phyloP scores from a whole-genome alignment of 2,113 vertebrate genomes.

The Chauna torquata region DNA sequence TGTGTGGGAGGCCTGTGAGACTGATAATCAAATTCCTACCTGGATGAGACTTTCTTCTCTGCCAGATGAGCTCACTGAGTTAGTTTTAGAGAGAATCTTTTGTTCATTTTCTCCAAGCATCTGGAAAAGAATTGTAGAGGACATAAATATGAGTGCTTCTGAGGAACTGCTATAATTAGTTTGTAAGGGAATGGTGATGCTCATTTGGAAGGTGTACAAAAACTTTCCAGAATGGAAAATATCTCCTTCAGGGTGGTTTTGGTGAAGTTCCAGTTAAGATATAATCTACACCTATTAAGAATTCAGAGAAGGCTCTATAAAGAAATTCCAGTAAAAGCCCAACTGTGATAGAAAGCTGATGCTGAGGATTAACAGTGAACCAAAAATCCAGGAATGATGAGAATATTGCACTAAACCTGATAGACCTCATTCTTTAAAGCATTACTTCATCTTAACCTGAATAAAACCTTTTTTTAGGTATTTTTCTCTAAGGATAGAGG shows the following conservation, averaged over 20 bases:
- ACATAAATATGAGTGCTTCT: accelerated
- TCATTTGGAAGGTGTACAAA: not conserved
- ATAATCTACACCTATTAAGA: not conserved
- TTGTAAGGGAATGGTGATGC: not conserved
- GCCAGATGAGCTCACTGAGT: not conserved
- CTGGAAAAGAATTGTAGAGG: not conserved
- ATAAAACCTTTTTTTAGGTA: not conserved
- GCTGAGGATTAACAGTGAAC: not conserved
- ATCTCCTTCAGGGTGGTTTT: not conserved
- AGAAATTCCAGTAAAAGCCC: not conserved
- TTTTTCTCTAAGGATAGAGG: not conserved
- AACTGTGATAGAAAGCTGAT: not conserved
- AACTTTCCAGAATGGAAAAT: not conserved
- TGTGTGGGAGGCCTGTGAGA: not conserved
- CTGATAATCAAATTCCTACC: not conserved
- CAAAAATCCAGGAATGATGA: not conserved
- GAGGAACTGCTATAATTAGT: not conserved
- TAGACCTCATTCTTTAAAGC: not conserved
- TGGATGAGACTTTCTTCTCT: not conserved
- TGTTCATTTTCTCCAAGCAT: not conserved
- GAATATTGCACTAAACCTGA: not conserved
- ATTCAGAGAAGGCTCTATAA: not conserved
- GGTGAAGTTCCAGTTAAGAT: not conserved
- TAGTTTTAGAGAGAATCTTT: not conserved
- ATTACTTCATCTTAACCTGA: not conserved